Evolutionary conservation across 2,888 invertebrate genomes (phyloP).

Genomic region (Crocallis elinguaria): DNA sequence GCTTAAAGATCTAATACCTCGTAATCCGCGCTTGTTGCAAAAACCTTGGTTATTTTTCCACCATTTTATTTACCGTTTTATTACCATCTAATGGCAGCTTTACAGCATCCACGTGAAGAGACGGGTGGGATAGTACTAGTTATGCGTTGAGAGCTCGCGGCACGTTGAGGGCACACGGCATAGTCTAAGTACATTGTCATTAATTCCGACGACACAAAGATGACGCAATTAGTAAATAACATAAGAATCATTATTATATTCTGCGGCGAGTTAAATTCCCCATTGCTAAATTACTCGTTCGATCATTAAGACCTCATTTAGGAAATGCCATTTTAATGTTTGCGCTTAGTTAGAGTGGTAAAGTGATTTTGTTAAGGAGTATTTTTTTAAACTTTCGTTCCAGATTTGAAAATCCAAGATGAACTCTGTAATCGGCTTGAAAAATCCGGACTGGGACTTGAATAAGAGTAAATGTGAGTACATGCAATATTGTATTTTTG

Average conservation of each 20-base stretch:
- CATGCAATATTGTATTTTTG: neutral
- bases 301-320: constrained; percentile 3
- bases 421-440: constrained; percentile 49
- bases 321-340: neutral
- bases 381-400: neutral
- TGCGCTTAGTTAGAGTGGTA: neutral
- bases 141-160: no score
- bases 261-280: neutral
- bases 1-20: no score
- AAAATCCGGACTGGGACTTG: constrained; percentile 58
- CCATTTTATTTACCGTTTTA: no score
- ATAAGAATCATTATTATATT: neutral
- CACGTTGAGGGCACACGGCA: neutral
- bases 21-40: no score
- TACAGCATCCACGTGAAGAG: no score
- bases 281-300: constrained; percentile 4
- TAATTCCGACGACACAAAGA: neutral
- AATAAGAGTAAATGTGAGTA: constrained; percentile 65
- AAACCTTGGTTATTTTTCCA: no score
- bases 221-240: neutral
- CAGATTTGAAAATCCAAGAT: constrained; percentile 39
- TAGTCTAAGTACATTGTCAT: neutral
- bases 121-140: no score
- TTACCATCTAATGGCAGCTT: no score
- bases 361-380: neutral